Evolutionary conservation across 2,113 vertebrate genomes (phyloP), one percentile per base, ranked within the genome.

Genomic region (Amia ocellicauda): DNA sequence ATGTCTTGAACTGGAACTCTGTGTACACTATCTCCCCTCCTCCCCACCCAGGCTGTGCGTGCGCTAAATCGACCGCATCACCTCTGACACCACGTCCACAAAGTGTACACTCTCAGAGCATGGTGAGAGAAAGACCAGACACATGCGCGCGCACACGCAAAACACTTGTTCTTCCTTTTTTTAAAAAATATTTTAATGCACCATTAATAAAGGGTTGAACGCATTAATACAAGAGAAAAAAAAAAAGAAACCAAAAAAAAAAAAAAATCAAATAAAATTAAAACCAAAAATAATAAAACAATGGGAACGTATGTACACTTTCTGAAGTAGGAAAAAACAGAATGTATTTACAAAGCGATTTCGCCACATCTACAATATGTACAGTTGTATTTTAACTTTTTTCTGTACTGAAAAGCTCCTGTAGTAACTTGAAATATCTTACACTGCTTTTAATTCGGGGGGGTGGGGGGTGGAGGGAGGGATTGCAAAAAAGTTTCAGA

Each of bases 101-200:
- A n/a, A n/a, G n/a, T n/a, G n/a, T n/a, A n/a, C n/a, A n/a, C n/a
- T n/a, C n/a, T n/a, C n/a, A n/a, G n/a, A n/a, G n/a, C n/a, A n/a
- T n/a, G n/a, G n/a, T n/a, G n/a, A n/a, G n/a, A n/a, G n/a, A n/a
- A n/a, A n/a, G n/a, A n/a, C n/a, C n/a, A n/a, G n/a, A n/a, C n/a
- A n/a, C n/a, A n/a, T n/a, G n/a, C n/a, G n/a, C n/a, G n/a, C n/a
- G n/a, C n/a, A n/a, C n/a, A n/a, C n/a, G n/a, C n/a, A n/a, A n/a
- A n/a, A 36, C 31, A 36, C 31, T 36, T 4, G 4, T 36, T 36
- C 11, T 69, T 45, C 55, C 8, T 74, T 86, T 88, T 86, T 87
- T 86, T 89, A 84, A 89, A 90, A 91, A 91, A 91, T 91, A 91
- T 85, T 91, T 90, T 91, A 90, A 89, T 91, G 86, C 86, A 89